Evolutionary conservation across 2,888 invertebrate species (phyloP), one percentile per base, ranked within the genome.

Genomic region (Antheraea assamensis): DNA sequence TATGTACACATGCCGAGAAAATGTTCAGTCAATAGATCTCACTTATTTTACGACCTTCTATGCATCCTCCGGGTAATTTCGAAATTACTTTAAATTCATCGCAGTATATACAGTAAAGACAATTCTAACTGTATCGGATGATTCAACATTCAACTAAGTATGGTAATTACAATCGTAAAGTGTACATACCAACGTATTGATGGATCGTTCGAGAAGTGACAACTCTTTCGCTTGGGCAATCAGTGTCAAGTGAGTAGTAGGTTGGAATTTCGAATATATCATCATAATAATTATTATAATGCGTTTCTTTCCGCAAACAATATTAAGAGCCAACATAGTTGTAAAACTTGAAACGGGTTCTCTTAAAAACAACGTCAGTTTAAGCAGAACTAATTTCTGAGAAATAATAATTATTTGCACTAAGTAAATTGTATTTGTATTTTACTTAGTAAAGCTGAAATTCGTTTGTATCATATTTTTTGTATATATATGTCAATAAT

Each of bases 31-130:
- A 85, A 87, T 83, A 81, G 78, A 73, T 77, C 77, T 80, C 78
- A 82, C 82, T 77, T 83, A 83, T 84, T 86, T 88, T 87, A 88
- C 84, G 81, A 78, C 82, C 80, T 76, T 81, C 83, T 83, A 84
- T 85, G 82, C 81, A 79, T 82, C 81, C 76, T 74, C 61, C 77
- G 79, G 83, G 74, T 77, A 47, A 58, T 72, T 52, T 70, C 58
- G 73, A 73, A 73, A 73, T 73, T 58, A 68, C 61, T 76, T 75
- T 78, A 79, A 83, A 83, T 83, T 78, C 77, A 72, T 75, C 78
- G 78, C 77, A 74, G 75, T 75, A 78, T 74, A 74, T 74, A 71
- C 70, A 58, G 71, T 72, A 71, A 72, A 74, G 74, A 73, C 75
- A 73, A 71, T 76, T 75, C 74, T 76, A 78, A 76, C 77, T 77